Evolutionary conservation across 1,140 invertebrate genomes (phyloP), one percentile per base, ranked within the genome.

Genomic region (Drosophila pallidifrons): DNA sequence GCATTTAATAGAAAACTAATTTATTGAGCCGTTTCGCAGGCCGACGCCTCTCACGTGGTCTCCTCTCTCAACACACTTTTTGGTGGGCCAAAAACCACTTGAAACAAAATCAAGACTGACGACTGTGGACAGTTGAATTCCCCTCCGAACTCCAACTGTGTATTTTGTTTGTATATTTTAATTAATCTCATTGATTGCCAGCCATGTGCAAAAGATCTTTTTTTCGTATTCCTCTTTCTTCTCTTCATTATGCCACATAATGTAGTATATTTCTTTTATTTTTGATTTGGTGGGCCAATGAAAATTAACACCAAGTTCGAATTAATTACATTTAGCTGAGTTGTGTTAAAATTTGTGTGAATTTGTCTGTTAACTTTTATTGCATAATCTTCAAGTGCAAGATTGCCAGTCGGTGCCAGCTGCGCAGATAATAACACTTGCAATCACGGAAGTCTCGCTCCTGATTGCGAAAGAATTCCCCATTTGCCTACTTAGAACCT

Each of bases 1-100:
- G 70, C 57, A 77, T 85, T 83, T 88, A 89, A 89, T 88, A 78
- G 81, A 70, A 74, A 88, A 77, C 80, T 78, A 88, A 89, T 88
- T 88, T 89, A 81, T 79, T 83, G 79, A 81, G 75, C 83, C 66
- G 77, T 80, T 86, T 83, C 45, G 65, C 75, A 78, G 52, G 52
- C 47, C 25, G 16, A 13, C 51, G 41, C 54, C 61, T 60, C 74
- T 76, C 74, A 76, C 74, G 49, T 72, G 74, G 57, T 49, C 41
- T 57, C 54, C 20, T 25, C 20, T 25, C 20, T 25, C 20, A 25
- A 25, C 20, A 25, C 20, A 25, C 20, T 25, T 25, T 25, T 25
- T 25, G 20, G 20, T 25, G 20, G 20, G n/a, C 25, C 5, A 6
- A 30, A 10, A 46, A 7, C 15, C 10, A 54, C 8, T 10, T 3